Evolutionary conservation across 2,113 vertebrate genomes (phyloP), one percentile per base, ranked within the genome.

Genomic region (Rostratula benghalensis): DNA sequence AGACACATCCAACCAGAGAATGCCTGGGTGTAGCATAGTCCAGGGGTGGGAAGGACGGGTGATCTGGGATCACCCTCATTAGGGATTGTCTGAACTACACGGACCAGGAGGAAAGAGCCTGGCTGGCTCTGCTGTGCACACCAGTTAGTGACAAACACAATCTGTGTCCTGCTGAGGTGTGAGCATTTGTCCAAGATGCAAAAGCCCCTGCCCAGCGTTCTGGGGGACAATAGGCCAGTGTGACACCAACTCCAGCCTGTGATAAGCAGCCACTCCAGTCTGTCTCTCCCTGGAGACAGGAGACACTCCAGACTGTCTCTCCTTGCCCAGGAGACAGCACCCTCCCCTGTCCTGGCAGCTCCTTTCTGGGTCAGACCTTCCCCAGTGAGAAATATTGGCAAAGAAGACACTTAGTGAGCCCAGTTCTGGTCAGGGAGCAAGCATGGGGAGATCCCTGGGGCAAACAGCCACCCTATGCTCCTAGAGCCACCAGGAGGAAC

Each of bases 401-500:
- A n/a, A 39, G 28, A 57, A 59, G 28, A 12, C 0, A 6, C 13
- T 59, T 65, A 76, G 30, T 0, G 3, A 65, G 24, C 30, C 19
- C 35, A 30, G 37, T 41, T 50, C 19, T 48, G 50, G 27, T 24
- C 85, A 35, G 0, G 0, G 31, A 83, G 20, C 11, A 27, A 37
- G 1, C 1, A 14, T 1, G 0, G 23, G 3, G 56, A n/a, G 12
- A 60, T 68, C 63, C 48, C 4, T 23, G 23, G 43, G 27, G 41
- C 53, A 22, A 57, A 41, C 8, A 65, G 21, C 18, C 24, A 11
- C 23, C 9, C 18, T 0, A 0, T 31, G 24, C 37, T 60, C 46
- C 43, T 45, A 10, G 12, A 24, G 23, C 23, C 2, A 0, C 1
- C 1, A 1, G 39, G 23, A 91, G 39, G 21, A 43, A 28, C 0